Percentiles rank a stretch among this genome's conserved stretches.
Evolutionary conservation across 53 echinoderm and acorn worm genomes (phyloP).

Genomic region (Holothuria scabra): DNA sequence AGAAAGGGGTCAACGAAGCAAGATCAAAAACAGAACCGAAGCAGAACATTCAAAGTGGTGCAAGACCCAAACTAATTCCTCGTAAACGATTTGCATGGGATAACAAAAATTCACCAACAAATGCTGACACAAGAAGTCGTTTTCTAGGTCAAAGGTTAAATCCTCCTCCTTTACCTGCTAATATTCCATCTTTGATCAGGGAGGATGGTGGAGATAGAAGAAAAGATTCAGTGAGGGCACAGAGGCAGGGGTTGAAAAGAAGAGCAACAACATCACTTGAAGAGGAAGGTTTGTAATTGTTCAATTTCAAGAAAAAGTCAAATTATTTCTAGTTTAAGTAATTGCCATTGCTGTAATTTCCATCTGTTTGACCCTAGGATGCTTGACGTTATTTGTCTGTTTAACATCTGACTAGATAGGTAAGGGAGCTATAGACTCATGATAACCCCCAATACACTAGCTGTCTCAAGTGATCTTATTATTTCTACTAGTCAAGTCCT

Average conservation of each 20-base stretch:
- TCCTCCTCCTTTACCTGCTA: conserved; percentile 15
- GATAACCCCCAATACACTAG: no score
- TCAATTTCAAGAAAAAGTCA: no score
- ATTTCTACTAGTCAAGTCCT: no score
- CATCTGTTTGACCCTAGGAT: no score
- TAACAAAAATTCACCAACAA: background rate
- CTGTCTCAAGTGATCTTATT: no score
- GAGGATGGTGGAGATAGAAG: background rate
- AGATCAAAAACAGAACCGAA: background rate
- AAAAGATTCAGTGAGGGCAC: background rate
- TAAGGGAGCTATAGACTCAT: no score
- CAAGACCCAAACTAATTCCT: conserved; percentile 5
- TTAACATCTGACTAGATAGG: no score
- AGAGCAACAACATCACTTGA: background rate
- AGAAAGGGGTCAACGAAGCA: background rate
- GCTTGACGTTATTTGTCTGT: no score
- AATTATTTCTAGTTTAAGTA: no score
- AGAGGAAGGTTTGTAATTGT: background rate
- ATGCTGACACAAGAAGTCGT: background rate
- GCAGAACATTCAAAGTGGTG: background rate
- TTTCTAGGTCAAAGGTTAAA: conserved; percentile 35
- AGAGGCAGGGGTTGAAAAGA: conserved; percentile 3
- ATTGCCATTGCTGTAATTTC: no score
- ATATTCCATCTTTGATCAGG: background rate
- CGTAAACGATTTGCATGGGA: conserved; percentile 35